Evolutionary conservation across 2,888 invertebrate species (phyloP).

Genomic region (Oscheius sp.): DNA sequence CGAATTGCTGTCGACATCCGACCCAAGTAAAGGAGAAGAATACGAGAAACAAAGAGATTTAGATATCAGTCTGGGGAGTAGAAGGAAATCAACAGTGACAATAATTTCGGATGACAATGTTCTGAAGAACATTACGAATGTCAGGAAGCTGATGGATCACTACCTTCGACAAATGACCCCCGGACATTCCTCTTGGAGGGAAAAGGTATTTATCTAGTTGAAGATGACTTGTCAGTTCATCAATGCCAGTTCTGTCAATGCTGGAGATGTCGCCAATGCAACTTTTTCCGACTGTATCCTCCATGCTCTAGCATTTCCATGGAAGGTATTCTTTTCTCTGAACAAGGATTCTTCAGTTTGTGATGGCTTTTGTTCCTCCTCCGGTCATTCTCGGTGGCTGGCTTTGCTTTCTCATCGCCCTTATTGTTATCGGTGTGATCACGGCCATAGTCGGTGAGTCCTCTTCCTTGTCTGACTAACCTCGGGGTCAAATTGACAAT

Average conservation of each 20-base stretch:
- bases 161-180: conserved; percentile 55
- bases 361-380: conserved; percentile 75
- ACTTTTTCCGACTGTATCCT: conserved; percentile 74
- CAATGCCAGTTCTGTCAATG: conserved; percentile 76
- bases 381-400: conserved; percentile 76
- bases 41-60: background rate
- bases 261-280: conserved; percentile 76
- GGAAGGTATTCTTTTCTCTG: conserved; percentile 38
- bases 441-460: conserved; percentile 75
- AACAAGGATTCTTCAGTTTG: conserved; percentile 56
- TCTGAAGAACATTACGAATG: conserved; percentile 53
- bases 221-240: conserved; percentile 73
- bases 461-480: background rate
- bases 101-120: conserved; percentile 75
- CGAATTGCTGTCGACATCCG: conserved; percentile 62
- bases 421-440: conserved; percentile 75
- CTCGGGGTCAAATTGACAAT: background rate
- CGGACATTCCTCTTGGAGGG: conserved; percentile 55
- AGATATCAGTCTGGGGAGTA: conserved; percentile 72
- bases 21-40: background rate
- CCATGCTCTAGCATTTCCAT: conserved; percentile 72
- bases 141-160: conserved; percentile 51
- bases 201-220: conserved; percentile 37
- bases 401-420: conserved; percentile 75
- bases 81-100: conserved; percentile 73